Evolutionary conservation across 2,888 invertebrate genomes (phyloP), one percentile per base, ranked within the genome.

Genomic region (Hoplodrina blanda): DNA sequence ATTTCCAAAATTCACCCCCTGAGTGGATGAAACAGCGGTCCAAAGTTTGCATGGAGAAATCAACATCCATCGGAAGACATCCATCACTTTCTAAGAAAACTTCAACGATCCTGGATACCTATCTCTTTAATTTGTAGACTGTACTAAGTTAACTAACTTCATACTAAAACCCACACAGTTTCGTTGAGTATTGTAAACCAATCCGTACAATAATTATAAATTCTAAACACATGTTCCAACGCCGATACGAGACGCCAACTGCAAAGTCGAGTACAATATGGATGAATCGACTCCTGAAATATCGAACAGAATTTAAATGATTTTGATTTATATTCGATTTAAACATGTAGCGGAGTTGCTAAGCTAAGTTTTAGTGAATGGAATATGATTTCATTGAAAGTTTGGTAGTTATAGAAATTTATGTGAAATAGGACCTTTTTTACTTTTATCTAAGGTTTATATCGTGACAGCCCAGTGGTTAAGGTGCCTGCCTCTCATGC

Each of bases 241-340:
- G 10, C n/a, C 46, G 54, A 72, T 72, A 62, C 53, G 53, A 76
- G 56, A 44, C 33, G 46, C 17, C 53, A 59, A 59, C 62, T 78
- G 53, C 54, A 65, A 64, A 76, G 20, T 46, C 20, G n/a, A 73
- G 57, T 59, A 76, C 78, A 77, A 65, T 71, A 65, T 60, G 59
- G n/a, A 72, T 11, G 62, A 76, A 72, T 59, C 30, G 37, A 78
- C 50, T 50, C 53, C 61, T 72, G 44, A 78, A 62, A 78, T 59
- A 65, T 65, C 44, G 59, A 78, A 46, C 53, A 41, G 78, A 78
- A 76, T 72, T 78, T 76, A 78, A 78, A 65, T 59, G 65, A 4
- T 62, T 60, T 25, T 65, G 62, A 65, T 62, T 76, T 63, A 46
- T 41, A 75, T 77, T 70, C 20, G 6, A 11, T 49, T 46, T 41